Conservation (phyloP, 2,113 vertebrate species). For the Maccullochella peelii region DNA sequence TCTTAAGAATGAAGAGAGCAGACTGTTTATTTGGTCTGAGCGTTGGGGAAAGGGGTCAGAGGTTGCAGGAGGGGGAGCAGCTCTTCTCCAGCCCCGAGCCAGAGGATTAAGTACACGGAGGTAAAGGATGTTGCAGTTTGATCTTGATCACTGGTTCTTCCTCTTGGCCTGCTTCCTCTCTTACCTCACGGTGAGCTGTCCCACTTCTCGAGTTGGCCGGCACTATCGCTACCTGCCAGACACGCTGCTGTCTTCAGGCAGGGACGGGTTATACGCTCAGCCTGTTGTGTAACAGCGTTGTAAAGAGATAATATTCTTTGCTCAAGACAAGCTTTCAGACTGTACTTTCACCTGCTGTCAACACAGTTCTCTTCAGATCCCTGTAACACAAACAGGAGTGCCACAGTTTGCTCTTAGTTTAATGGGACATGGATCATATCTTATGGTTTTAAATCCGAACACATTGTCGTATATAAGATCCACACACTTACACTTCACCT, state of each 20-base stretch:
- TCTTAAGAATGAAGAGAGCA: constrained; percentile 6
- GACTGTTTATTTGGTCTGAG: constrained; percentile 24
- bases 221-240: constrained; percentile 46
- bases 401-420: constrained; percentile 14
- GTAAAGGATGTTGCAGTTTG: constrained; percentile 48
- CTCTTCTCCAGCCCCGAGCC: neutral
- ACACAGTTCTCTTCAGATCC: constrained; percentile 65
- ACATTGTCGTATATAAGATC: neutral
- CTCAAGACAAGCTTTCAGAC: constrained; percentile 60
- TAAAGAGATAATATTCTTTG: constrained; percentile 75
- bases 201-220: constrained; percentile 63
- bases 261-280: constrained; percentile 36
- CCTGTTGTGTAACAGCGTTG: constrained; percentile 72
- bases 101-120: constrained; percentile 23
- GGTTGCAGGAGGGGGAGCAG: neutral
- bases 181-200: constrained; percentile 57
- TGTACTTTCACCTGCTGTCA: constrained; percentile 73
- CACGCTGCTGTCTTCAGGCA: constrained; percentile 23
- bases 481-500: constrained; percentile 26
- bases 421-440: constrained; percentile 17
- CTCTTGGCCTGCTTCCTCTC: constrained; percentile 70
- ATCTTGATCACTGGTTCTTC: constrained; percentile 68
- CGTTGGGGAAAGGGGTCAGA: constrained; percentile 31
- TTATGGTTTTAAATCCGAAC: constrained; percentile 13
- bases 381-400: constrained; percentile 14